phyloP scores from a whole-genome alignment of 2,888 invertebrate genomes.

The Apamea sordens region DNA sequence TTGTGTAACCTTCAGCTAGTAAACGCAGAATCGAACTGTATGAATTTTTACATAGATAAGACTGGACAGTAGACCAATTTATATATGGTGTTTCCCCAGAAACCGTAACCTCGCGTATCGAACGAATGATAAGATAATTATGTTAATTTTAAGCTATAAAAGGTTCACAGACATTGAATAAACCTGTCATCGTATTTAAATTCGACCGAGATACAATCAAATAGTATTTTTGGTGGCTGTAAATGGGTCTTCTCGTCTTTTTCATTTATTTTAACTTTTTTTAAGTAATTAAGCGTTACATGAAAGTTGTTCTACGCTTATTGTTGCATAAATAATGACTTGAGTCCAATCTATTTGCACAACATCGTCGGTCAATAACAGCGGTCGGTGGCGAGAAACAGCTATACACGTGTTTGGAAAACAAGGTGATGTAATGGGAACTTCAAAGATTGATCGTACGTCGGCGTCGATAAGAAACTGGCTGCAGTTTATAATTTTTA shows the following conservation, averaged over 20 bases:
- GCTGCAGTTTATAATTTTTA: conserved; percentile 3
- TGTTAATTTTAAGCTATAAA: conserved; percentile 26
- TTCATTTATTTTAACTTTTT: not conserved
- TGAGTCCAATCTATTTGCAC: conserved; percentile 42
- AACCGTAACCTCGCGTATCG: conserved; percentile 7
- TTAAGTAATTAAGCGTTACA: not conserved
- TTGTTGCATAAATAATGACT: conserved; percentile 19
- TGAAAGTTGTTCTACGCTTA: not conserved
- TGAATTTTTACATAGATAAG: not conserved
- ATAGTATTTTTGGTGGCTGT: not conserved
- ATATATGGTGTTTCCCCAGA: conserved; percentile 21
- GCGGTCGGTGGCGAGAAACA: conserved; percentile 1
- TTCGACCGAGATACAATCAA: not conserved
- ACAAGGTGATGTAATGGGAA: conserved; percentile 21
- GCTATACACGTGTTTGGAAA: conserved; percentile 31
- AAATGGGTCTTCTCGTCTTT: not conserved
- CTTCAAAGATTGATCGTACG: conserved; percentile 1
- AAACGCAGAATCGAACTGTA: not conserved
- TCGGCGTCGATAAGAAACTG: conserved; percentile 11
- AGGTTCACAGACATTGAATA: not conserved
- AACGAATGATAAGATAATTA: not conserved
- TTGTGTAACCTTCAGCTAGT: conserved; percentile 28
- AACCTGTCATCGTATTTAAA: conserved; percentile 8
- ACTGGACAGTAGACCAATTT: not conserved
- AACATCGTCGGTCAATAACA: conserved; percentile 28